Conservation (phyloP, 2,113 vertebrate species). For the Dasyprocta punctata region DNA sequence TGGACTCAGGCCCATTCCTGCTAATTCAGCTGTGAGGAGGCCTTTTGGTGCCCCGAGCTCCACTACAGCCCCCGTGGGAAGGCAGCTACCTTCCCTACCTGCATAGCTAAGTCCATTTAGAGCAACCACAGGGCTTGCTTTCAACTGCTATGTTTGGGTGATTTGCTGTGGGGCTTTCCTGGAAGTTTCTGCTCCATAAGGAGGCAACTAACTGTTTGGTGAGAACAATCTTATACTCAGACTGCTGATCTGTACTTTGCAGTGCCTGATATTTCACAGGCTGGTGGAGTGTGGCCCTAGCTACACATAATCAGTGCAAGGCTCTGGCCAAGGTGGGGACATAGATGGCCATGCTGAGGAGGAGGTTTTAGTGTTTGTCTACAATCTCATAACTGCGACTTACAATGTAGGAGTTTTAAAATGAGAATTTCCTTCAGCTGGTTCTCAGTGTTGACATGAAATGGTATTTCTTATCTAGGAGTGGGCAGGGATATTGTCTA, state of each 20-base stretch:
- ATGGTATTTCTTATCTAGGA: background rate
- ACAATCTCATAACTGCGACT: background rate
- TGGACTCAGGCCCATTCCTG: background rate
- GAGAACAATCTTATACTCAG: background rate
- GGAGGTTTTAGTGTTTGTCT: background rate
- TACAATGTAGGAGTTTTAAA: background rate
- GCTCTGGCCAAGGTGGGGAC: background rate
- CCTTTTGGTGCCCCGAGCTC: background rate
- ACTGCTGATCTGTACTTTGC: background rate
- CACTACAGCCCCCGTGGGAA: background rate
- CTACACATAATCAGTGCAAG: background rate
- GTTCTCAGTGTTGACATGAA: constrained; percentile 16
- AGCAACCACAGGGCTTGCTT: background rate
- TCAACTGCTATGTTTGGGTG: background rate
- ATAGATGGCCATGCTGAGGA: background rate
- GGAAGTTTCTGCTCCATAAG: background rate
- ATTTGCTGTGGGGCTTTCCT: background rate
- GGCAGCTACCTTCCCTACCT: background rate
- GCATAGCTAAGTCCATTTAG: background rate
- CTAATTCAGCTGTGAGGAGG: background rate
- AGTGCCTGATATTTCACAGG: background rate
- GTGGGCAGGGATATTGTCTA: background rate
- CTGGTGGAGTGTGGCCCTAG: background rate
- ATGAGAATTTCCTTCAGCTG: background rate
- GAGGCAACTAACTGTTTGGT: background rate